phyloP scores from a whole-genome alignment of 2,797 vertebrate species.

The Myoxocephalus aenaeus region DNA sequence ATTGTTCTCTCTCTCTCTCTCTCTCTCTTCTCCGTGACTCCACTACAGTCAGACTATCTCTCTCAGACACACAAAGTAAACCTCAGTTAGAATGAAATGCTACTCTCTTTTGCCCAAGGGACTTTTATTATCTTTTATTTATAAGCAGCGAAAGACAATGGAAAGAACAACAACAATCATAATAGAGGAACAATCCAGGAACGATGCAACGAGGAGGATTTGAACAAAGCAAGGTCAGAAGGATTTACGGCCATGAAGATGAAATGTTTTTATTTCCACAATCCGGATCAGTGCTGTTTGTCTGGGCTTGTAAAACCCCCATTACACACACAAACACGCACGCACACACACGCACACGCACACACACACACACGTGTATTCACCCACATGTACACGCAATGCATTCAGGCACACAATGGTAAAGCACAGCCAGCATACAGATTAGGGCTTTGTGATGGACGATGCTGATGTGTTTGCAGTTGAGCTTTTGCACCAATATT shows the following conservation, averaged over 20 bases:
- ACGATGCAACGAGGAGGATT: constrained; percentile 34
- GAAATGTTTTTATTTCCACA: constrained; percentile 66
- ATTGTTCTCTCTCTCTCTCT: constrained; percentile 20
- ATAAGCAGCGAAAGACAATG: constrained; percentile 35
- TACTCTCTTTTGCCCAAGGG: constrained; percentile 32
- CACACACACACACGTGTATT: constrained; percentile 9
- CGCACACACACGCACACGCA: background rate
- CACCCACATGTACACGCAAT: constrained; percentile 16
- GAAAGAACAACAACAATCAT: constrained; percentile 48
- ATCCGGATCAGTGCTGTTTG: constrained; percentile 63
- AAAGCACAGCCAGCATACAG: constrained; percentile 35
- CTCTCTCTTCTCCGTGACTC: background rate
- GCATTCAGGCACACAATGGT: constrained; percentile 25
- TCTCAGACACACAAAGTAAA: constrained; percentile 21
- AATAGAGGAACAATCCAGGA: constrained; percentile 35
- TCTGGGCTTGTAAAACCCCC: constrained; percentile 42
- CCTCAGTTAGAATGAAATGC: constrained; percentile 47
- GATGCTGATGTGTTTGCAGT: background rate
- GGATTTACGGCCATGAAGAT: constrained; percentile 65
- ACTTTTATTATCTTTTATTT: constrained; percentile 69
- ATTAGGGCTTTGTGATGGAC: constrained; percentile 40
- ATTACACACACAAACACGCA: constrained; percentile 12
- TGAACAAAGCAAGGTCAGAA: constrained; percentile 67
- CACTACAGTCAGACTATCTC: background rate
- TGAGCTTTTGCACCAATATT: background rate